Evolutionary conservation across 2,797 vertebrate species (phyloP).

Genomic region (Pelochelys cantorii): DNA sequence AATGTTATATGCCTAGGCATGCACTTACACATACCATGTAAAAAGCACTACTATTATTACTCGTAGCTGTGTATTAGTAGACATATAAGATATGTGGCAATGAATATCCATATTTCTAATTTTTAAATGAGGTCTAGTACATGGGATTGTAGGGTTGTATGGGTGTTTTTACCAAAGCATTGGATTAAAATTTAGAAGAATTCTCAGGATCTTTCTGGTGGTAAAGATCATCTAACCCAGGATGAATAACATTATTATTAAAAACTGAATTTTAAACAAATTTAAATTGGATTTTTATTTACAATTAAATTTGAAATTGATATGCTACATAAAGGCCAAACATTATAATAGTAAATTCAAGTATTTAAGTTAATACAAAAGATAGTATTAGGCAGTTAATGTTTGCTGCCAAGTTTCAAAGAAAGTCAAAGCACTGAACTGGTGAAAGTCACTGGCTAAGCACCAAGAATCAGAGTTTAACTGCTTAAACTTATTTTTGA

Average conservation of each 20-base stretch:
- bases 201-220: not conserved
- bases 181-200: not conserved
- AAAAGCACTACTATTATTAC: not conserved
- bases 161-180: not conserved
- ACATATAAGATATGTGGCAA: rapidly evolving
- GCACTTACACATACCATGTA: not conserved
- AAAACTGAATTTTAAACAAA: too few species aligned
- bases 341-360: not conserved
- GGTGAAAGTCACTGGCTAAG: not conserved
- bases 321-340: not conserved
- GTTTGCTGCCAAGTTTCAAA: not conserved
- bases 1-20: not conserved
- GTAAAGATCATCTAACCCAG: not conserved
- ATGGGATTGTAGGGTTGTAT: rapidly evolving
- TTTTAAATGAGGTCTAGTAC: not conserved
- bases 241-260: too few species aligned
- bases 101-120: not conserved
- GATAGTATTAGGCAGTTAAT: not conserved
- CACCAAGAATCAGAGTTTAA: not conserved
- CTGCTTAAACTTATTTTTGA: not conserved
- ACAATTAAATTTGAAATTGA: not conserved
- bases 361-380: not conserved
- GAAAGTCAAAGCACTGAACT: not conserved
- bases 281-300: not conserved
- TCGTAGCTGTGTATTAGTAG: not conserved